These are phyloP conservation scores for Bellardia bayeri DNA, from an alignment of 2,888 invertebrate genomes.

Conservation along the genomic window DNA sequence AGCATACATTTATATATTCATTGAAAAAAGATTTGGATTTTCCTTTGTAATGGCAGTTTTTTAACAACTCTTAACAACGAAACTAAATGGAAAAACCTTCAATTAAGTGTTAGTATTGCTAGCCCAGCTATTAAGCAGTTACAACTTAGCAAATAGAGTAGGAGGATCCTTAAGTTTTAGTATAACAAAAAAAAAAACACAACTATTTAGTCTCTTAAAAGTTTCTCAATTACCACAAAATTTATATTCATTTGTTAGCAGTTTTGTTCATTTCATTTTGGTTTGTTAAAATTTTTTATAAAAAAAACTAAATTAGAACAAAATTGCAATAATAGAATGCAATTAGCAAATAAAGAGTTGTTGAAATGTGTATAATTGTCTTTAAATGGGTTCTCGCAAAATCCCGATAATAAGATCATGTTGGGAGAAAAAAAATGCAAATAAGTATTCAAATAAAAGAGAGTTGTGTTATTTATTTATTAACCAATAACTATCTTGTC, in stretches of 20 bases:
- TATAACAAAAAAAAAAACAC: background rate
- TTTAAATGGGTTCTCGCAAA: background rate
- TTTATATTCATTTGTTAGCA: constrained; percentile 59
- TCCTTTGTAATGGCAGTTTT: constrained; percentile 21
- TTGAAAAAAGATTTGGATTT: constrained; percentile 31
- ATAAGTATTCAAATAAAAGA: background rate
- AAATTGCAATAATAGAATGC: constrained; percentile 56
- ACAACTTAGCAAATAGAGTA: constrained; percentile 51
- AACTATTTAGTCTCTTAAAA: constrained; percentile 49
- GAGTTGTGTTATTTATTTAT: too few species aligned
- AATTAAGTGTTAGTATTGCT: constrained; percentile 61
- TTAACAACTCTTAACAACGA: background rate
- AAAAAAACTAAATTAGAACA: background rate
- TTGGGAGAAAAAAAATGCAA: background rate
- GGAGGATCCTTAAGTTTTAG: constrained; percentile 48
- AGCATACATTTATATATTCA: constrained; percentile 41
- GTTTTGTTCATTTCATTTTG: constrained; percentile 38
- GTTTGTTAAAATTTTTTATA: constrained; percentile 5
- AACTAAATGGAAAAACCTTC: constrained; percentile 25
- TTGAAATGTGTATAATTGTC: constrained; percentile 29
- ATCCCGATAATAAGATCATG: background rate
- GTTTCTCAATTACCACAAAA: constrained; percentile 68
- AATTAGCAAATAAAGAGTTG: constrained; percentile 65
- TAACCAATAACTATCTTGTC: too few species aligned
- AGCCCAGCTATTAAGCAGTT: constrained; percentile 62